Conservation (phyloP, 2,888 invertebrate species). For the Xanthorhoe designata region DNA sequence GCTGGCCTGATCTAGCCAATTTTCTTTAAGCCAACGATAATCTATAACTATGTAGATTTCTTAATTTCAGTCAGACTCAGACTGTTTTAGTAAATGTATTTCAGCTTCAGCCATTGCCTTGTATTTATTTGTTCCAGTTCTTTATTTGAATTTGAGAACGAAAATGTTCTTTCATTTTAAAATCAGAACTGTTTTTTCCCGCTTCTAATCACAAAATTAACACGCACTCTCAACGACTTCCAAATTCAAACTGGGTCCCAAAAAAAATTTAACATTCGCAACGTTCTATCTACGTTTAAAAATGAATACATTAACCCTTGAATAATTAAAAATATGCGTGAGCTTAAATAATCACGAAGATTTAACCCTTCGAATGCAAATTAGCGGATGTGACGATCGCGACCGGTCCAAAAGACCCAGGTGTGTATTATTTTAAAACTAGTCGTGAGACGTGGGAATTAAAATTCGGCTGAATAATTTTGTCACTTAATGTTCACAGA, state of each 20-base stretch:
- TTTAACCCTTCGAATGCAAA: constrained; percentile 84
- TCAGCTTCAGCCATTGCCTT: neutral
- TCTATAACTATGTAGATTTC: neutral
- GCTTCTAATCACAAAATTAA: constrained; percentile 23
- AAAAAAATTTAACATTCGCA: constrained; percentile 66
- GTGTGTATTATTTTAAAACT: constrained; percentile 73
- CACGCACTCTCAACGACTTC: constrained; percentile 67
- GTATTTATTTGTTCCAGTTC: neutral
- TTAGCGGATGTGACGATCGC: constrained; percentile 70
- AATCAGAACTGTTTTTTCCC: constrained; percentile 1
- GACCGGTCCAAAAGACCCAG: constrained; percentile 73
- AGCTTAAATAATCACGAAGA: constrained; percentile 81
- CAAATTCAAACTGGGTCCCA: constrained; percentile 69
- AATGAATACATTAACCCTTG: constrained; percentile 82
- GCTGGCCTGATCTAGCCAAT: neutral
- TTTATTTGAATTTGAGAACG: neutral
- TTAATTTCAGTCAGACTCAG: neutral
- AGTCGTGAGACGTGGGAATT: constrained; percentile 52
- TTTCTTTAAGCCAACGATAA: neutral
- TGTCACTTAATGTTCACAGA: constrained; percentile 18
- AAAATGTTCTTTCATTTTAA: constrained; percentile 9
- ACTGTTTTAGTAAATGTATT: neutral
- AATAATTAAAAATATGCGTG: constrained; percentile 85
- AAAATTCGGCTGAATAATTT: constrained; percentile 36
- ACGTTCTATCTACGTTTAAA: constrained; percentile 58